Conservation (phyloP, 1,140 invertebrate genomes). For the Aplysia californica region DNA sequence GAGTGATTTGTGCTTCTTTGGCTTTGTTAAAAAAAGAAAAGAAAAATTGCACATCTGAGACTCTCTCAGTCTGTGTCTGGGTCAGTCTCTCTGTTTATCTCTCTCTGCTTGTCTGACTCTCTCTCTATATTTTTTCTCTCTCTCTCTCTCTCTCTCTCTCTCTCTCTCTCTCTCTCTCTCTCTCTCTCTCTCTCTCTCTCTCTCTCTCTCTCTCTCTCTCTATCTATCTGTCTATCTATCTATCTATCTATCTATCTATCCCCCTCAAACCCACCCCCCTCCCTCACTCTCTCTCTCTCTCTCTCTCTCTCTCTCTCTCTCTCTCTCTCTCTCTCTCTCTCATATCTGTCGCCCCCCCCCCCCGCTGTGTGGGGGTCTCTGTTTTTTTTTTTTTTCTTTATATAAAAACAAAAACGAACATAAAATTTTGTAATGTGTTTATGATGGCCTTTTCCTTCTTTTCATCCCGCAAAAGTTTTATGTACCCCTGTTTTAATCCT, state of each 20-base stretch:
- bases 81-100: background rate
- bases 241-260: background rate
- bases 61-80: background rate
- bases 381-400: background rate
- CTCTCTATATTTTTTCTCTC: constrained; percentile 4
- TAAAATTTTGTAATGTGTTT: no score
- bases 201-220: background rate
- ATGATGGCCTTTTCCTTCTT: background rate
- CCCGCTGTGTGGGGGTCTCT: no score
- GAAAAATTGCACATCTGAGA: no score
- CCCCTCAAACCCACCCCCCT: background rate
- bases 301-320: background rate
- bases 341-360: background rate
- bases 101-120: background rate
- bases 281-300: background rate
- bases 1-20: background rate
- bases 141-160: constrained; percentile 9
- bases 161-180: constrained; percentile 5
- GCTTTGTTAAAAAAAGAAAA: no score
- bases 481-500: background rate
- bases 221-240: background rate
- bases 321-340: background rate
- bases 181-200: background rate
- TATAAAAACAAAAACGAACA: no score
- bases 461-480: background rate